Conservation (phyloP, 1,140 invertebrate species). For the Eupristina koningsbergeri region DNA sequence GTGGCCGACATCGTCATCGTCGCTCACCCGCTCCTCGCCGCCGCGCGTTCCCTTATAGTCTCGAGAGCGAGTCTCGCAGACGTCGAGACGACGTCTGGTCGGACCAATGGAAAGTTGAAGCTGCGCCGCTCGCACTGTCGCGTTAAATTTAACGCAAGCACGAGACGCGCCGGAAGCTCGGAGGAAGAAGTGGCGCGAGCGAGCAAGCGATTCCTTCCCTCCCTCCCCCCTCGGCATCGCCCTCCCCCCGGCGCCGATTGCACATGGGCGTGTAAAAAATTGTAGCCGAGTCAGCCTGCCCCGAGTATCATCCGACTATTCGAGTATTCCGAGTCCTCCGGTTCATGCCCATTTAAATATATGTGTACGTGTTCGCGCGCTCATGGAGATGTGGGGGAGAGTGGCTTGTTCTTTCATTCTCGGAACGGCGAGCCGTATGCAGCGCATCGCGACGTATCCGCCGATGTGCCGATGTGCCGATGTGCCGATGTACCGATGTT, state of each 20-base stretch:
- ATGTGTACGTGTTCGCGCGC: neutral
- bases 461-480: too few species aligned
- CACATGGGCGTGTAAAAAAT: neutral
- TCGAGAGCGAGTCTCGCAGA: neutral
- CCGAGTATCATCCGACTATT: too few species aligned
- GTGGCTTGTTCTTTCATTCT: slow-evolving; percentile 49
- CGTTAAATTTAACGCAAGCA: slow-evolving; percentile 57
- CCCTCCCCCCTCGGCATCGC: neutral
- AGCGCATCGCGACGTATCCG: neutral
- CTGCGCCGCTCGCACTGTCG: slow-evolving; percentile 51
- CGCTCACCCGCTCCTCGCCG: slow-evolving; percentile 27
- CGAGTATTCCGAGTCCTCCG: too few species aligned
- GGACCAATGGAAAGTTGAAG: slow-evolving; percentile 2
- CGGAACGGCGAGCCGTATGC: slow-evolving; percentile 38
- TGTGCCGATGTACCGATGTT: too few species aligned
- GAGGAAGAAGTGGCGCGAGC: slow-evolving; percentile 20
- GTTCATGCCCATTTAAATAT: slow-evolving; percentile 15
- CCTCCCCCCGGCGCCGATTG: neutral
- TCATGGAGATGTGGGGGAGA: neutral
- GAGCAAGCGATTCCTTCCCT: too few species aligned
- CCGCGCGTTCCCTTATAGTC: slow-evolving; percentile 4
- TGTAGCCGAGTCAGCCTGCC: neutral
- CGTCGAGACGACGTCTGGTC: slow-evolving; percentile 2
- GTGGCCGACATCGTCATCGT: neutral
- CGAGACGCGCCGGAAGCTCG: slow-evolving; percentile 20